A percentile compares a stretch with the other conserved stretches of the same genome.
Evolutionary conservation across 2,888 invertebrate genomes (phyloP).

Genomic region (Rotaria sp.): DNA sequence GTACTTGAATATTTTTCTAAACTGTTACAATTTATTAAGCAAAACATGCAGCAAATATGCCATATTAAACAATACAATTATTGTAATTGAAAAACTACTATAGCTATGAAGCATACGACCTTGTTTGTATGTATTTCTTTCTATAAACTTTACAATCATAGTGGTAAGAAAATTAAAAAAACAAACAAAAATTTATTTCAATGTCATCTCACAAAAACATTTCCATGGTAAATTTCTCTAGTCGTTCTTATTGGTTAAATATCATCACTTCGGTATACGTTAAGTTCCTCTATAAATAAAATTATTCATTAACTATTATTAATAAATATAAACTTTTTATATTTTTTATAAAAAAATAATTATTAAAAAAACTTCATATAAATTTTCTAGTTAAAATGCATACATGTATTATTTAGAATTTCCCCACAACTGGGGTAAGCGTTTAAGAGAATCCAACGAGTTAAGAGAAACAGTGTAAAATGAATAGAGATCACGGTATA

Average conservation of each 20-base stretch:
- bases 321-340: background rate
- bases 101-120: too few relatives aligned
- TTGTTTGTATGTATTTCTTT: background rate
- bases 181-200: background rate
- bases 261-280: background rate
- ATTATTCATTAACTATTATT: background rate
- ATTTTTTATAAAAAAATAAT: background rate
- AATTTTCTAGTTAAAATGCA: background rate
- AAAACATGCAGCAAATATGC: too few relatives aligned
- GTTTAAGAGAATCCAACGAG: too few relatives aligned
- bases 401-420: background rate
- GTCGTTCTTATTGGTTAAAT: background rate
- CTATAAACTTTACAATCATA: background rate
- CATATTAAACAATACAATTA: too few relatives aligned
- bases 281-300: background rate
- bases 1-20: too few relatives aligned
- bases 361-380: background rate
- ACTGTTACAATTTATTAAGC: too few relatives aligned
- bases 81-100: too few relatives aligned
- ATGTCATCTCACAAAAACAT: background rate
- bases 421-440: too few relatives aligned
- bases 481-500: too few relatives aligned
- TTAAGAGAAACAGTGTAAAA: too few relatives aligned
- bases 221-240: background rate
- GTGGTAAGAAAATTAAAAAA: background rate